These are phyloP conservation scores for Pteronotus mesoamericanus DNA, from an alignment of 2,797 vertebrate genomes.

Conservation along the genomic window DNA sequence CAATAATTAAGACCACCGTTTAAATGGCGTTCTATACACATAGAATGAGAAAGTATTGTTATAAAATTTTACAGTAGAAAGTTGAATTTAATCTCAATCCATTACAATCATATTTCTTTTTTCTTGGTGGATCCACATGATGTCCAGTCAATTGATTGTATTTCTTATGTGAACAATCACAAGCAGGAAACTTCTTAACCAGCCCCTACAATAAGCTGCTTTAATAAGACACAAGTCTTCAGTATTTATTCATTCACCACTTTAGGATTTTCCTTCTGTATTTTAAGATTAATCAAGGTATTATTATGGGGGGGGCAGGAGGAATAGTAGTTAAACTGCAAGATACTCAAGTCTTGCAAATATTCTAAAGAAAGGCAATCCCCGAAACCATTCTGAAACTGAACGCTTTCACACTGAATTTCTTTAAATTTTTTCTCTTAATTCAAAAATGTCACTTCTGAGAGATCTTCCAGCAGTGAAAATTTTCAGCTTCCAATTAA, in stretches of 20 bases:
- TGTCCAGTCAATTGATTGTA: slow-evolving; percentile 91
- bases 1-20: slow-evolving; percentile 46
- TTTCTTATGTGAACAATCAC: slow-evolving; percentile 92
- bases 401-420: neutral
- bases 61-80: neutral
- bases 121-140: slow-evolving; percentile 92
- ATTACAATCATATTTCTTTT: slow-evolving; percentile 84
- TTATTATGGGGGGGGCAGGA: slow-evolving; percentile 80
- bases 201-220: slow-evolving; percentile 90
- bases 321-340: slow-evolving; percentile 90
- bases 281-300: slow-evolving; percentile 94
- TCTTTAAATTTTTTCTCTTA: neutral
- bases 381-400: slow-evolving; percentile 90
- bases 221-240: slow-evolving; percentile 89
- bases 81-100: neutral
- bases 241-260: slow-evolving; percentile 94
- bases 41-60: neutral
- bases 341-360: slow-evolving; percentile 90
- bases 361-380: slow-evolving; percentile 89
- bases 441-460: neutral
- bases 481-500: neutral
- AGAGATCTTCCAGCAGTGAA: neutral
- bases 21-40: neutral
- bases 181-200: slow-evolving; percentile 94
- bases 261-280: slow-evolving; percentile 92